A percentile compares a stretch with the other conserved stretches of the same genome.
phyloP scores from a whole-genome alignment of 2,888 invertebrate species.

The Anticlea derivata region DNA sequence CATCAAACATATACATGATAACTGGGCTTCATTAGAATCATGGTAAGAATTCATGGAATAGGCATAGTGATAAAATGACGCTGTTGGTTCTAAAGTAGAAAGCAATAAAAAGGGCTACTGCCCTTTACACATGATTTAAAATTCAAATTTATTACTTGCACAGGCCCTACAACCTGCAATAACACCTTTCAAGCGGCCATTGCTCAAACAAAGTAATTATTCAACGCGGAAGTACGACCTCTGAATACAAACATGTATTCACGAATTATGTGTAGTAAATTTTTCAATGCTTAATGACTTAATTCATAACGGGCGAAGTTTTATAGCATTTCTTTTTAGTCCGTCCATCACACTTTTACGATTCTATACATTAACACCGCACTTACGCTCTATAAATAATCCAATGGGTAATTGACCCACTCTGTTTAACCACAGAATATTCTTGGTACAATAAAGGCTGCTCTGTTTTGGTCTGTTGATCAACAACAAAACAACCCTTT shows the following conservation, averaged over 20 bases:
- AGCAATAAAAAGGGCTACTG: slow-evolving; percentile 9
- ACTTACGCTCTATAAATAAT: slow-evolving; percentile 37
- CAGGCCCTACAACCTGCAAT: slow-evolving; percentile 15
- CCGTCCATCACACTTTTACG: slow-evolving; percentile 35
- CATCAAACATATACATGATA: no score
- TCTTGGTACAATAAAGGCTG: slow-evolving; percentile 32
- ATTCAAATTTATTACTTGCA: slow-evolving; percentile 17
- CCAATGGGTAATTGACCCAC: slow-evolving; percentile 35
- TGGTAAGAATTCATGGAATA: no score
- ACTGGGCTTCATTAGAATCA: no score
- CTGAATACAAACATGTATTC: slow-evolving; percentile 24
- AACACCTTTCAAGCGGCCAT: slow-evolving; percentile 17
- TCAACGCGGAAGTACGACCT: slow-evolving; percentile 20
- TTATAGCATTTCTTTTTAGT: slow-evolving; percentile 36
- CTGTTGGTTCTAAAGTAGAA: background rate
- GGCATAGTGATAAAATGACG: slow-evolving; percentile 1
- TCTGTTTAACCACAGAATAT: slow-evolving; percentile 18
- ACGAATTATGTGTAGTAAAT: slow-evolving; percentile 28
- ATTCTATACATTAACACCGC: slow-evolving; percentile 34
- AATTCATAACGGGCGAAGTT: slow-evolving; percentile 32
- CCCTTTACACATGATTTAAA: slow-evolving; percentile 18
- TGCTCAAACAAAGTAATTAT: slow-evolving; percentile 20
- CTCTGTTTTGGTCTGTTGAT: slow-evolving; percentile 37
- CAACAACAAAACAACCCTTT: slow-evolving; percentile 37
- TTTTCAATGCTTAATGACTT: slow-evolving; percentile 31